Percentiles rank a stretch among this genome's conserved stretches.
These are phyloP conservation scores for Dryadula phaetusa DNA, from an alignment of 2,888 invertebrate species.

Conservation along the genomic window DNA sequence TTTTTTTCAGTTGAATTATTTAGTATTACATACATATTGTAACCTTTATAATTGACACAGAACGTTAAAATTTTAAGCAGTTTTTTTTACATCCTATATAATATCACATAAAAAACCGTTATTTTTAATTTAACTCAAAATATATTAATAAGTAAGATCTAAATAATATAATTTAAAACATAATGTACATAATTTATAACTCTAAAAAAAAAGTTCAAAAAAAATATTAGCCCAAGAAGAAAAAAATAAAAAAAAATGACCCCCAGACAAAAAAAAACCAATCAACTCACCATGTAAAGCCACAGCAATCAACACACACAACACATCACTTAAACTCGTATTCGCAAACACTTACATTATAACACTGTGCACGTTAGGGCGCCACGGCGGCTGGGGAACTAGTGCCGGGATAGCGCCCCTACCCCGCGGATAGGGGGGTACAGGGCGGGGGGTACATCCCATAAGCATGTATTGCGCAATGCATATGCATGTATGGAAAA, in stretches of 20 bases:
- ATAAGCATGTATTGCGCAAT: slow-evolving; percentile 74
- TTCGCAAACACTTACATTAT: slow-evolving; percentile 5
- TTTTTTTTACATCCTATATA: too few species aligned
- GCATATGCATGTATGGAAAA: slow-evolving; percentile 56
- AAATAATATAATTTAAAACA: too few species aligned
- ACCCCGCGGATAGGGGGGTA: slow-evolving; percentile 45
- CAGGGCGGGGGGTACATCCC: slow-evolving; percentile 55
- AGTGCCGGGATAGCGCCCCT: slow-evolving; percentile 55
- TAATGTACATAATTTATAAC: too few species aligned
- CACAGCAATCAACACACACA: slow-evolving; percentile 48
- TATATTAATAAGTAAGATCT: too few species aligned
- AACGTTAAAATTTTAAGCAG: too few species aligned
- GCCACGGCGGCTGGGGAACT: slow-evolving; percentile 58
- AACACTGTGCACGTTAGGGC: slow-evolving; percentile 52
- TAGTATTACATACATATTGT: too few species aligned
- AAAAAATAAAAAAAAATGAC: background rate
- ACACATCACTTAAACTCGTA: slow-evolving; percentile 48
- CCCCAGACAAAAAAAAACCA: background rate
- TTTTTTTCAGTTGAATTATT: too few species aligned
- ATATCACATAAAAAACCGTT: too few species aligned
- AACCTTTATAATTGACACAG: too few species aligned
- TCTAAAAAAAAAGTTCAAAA: background rate
- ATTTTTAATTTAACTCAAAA: too few species aligned
- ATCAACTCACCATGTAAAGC: slow-evolving; percentile 55
- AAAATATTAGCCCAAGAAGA: background rate